phyloP scores from a whole-genome alignment of 1,140 invertebrate genomes.

The Drosophila tropicalis region DNA sequence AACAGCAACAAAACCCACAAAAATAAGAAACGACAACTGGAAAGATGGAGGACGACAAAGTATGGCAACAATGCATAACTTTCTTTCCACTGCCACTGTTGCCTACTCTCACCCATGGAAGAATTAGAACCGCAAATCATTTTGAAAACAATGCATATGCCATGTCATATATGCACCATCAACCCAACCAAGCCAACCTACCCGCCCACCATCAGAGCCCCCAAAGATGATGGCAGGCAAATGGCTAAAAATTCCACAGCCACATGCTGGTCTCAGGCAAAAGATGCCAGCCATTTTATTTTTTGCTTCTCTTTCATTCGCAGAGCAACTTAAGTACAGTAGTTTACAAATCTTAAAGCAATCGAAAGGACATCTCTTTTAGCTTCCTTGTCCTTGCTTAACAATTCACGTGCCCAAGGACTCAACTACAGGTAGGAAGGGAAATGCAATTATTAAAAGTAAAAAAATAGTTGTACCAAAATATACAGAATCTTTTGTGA shows the following conservation, averaged over 20 bases:
- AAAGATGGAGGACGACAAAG: conserved; percentile 55
- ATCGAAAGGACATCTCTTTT: too few species aligned
- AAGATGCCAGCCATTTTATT: background rate
- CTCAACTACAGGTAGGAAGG: too few species aligned
- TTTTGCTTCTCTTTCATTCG: background rate
- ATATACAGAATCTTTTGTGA: background rate
- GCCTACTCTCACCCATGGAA: conserved; percentile 36
- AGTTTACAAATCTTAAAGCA: too few species aligned
- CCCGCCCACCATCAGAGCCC: background rate
- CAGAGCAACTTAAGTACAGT: background rate
- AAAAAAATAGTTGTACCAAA: too few species aligned
- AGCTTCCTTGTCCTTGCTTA: too few species aligned
- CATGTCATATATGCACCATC: conserved; percentile 62
- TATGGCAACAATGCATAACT: conserved; percentile 62
- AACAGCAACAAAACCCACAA: conserved; percentile 58
- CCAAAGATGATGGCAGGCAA: background rate
- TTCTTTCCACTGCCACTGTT: conserved; percentile 34
- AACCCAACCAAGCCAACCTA: background rate
- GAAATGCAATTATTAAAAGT: too few species aligned
- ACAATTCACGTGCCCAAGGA: too few species aligned
- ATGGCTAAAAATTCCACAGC: conserved; percentile 11
- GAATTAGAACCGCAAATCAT: conserved; percentile 79
- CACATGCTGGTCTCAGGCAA: background rate
- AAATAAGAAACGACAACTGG: conserved; percentile 62
- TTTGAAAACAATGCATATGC: conserved; percentile 79